Percentiles rank a stretch among this genome's conserved stretches.
Evolutionary conservation across 2,888 invertebrate genomes (phyloP).

Genomic region (Himalopsyche tibetana): DNA sequence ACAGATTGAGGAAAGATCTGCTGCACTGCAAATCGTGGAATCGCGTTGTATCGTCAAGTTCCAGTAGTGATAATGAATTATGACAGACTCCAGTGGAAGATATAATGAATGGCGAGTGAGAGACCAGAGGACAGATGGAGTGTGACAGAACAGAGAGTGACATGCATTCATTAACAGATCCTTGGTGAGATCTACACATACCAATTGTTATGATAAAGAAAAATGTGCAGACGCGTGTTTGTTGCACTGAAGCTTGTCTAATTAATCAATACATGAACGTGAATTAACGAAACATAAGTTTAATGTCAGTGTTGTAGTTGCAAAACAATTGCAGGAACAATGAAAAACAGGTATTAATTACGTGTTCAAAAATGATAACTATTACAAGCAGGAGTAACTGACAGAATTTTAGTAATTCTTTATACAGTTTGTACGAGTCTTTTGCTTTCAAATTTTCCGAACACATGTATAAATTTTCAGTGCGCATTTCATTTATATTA

Average conservation of each 20-base stretch:
- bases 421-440: too few species aligned
- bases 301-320: neutral
- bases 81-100: constrained; percentile 39
- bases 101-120: constrained; percentile 37
- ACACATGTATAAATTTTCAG: too few species aligned
- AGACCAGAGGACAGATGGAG: constrained; percentile 34
- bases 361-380: too few species aligned
- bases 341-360: neutral
- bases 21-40: too few species aligned
- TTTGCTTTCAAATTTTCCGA: too few species aligned
- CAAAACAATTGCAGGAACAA: neutral
- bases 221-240: constrained; percentile 25
- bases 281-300: neutral
- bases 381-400: too few species aligned
- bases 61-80: constrained; percentile 25
- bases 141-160: constrained; percentile 41
- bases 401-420: too few species aligned
- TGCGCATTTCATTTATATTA: too few species aligned
- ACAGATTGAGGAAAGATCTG: neutral
- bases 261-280: neutral
- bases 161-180: constrained; percentile 28
- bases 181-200: constrained; percentile 28
- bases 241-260: constrained; percentile 35
- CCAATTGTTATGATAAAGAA: constrained; percentile 23
- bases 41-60: constrained; percentile 10